phyloP scores from a whole-genome alignment of 2,888 invertebrate genomes.

The Papilio gigon region DNA sequence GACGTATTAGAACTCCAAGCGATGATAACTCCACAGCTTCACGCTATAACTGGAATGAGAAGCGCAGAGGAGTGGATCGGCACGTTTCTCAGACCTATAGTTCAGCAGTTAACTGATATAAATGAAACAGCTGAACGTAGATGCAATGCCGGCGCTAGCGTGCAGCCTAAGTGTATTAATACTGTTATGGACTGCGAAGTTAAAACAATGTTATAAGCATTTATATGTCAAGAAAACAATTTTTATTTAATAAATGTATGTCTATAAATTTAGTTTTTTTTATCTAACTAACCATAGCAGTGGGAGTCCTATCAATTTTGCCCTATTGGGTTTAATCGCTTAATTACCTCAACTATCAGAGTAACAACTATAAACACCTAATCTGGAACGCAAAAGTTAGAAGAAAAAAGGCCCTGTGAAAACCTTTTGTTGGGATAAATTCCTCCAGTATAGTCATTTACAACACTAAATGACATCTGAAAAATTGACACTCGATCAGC shows the following conservation, averaged over 20 bases:
- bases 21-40: constrained; percentile 78
- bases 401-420: too few species aligned
- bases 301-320: not conserved
- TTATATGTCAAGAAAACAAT: not conserved
- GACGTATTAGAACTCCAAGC: constrained; percentile 80
- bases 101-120: constrained; percentile 75
- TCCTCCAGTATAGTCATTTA: too few species aligned
- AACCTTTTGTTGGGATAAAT: too few species aligned
- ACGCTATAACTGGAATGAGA: constrained; percentile 80
- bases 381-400: too few species aligned
- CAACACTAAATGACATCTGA: too few species aligned
- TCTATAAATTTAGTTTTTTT: not conserved
- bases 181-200: constrained; percentile 21
- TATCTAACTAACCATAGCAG: not conserved
- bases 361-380: too few species aligned
- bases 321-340: not conserved
- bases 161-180: constrained; percentile 38
- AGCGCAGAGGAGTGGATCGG: constrained; percentile 84
- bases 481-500: too few species aligned
- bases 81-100: constrained; percentile 80
- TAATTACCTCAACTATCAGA: too few species aligned
- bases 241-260: not conserved
- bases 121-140: constrained; percentile 46
- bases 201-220: not conserved
- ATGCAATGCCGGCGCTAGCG: constrained; percentile 46